Percentiles rank a stretch among this genome's conserved stretches.
Conservation (phyloP, 2,113 vertebrate species). For the Centrocercus urophasianus region DNA sequence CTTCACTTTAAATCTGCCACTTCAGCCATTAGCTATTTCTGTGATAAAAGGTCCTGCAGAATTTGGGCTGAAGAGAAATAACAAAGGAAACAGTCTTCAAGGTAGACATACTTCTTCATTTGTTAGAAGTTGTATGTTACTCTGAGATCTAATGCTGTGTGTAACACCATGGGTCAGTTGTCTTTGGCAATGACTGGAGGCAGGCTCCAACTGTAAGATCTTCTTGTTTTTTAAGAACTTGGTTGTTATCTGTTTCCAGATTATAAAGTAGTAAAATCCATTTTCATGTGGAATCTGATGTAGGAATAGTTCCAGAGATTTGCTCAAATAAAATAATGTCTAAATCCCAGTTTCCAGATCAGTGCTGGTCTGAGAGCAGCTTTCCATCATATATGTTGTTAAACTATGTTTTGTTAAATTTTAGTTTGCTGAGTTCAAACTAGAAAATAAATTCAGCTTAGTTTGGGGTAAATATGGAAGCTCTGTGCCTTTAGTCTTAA, state of each 20-base stretch:
- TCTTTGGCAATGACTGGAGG: neutral
- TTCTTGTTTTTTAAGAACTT: neutral
- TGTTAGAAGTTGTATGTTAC: neutral
- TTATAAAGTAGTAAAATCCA: neutral
- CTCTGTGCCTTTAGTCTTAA: neutral
- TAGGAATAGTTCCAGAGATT: neutral
- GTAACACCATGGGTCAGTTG: neutral
- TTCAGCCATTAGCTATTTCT: neutral
- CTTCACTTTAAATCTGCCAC: neutral
- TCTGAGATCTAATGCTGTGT: neutral
- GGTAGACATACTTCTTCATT: neutral
- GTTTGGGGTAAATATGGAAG: neutral
- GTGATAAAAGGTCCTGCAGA: neutral
- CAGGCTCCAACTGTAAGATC: neutral
- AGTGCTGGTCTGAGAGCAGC: neutral
- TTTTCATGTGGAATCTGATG: neutral
- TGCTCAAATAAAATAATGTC: neutral
- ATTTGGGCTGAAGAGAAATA: neutral
- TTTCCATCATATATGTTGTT: neutral
- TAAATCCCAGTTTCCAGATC: neutral
- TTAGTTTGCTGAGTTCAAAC: neutral
- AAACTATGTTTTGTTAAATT: neutral
- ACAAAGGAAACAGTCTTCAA: neutral
- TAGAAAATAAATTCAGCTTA: neutral
- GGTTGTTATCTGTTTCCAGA: neutral